Evolutionary conservation across 2,113 vertebrate species (phyloP), one percentile per base, ranked within the genome.

Genomic region (Ochotona princeps): DNA sequence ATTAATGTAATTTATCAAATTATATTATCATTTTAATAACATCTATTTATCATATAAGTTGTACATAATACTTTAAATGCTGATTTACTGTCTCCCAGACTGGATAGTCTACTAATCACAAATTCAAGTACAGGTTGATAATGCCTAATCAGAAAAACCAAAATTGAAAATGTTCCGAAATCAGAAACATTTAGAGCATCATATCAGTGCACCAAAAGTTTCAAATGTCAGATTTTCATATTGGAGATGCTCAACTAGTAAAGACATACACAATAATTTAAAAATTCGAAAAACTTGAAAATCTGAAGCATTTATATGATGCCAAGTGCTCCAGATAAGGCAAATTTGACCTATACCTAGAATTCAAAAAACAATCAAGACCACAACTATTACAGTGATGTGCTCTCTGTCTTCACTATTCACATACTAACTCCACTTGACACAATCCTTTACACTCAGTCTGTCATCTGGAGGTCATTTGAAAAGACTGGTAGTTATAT

Each of bases 281-380:
- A 57, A 57, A 57, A 57, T 57, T 20, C 15, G 54, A 17, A 57
- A 57, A 57, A 57, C 15, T 18, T 2, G 14, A 14, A 57, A 57
- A 57, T 57, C 54, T 57, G 18, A 57, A 57, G 15, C 54, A 57
- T 57, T 17, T 57, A 14, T 57, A 14, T 57, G 54, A 17, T 57
- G 14, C 54, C 54, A 57, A 13, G 12, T 13, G 15, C 6, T 57
- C 18, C 54, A 57, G 54, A 57, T 57, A 57, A 57, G 54, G 15
- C 12, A 57, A 17, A 57, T 13, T 57, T 18, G 18, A 18, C 54
- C 54, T 57, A 18, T 57, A 12, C 5, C 26, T 67, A 72, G 38
- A 92, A 72, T 74, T 95, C 30, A 76, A 72, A 76, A 78, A 82
- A 76, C 26, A 88, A 83, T 44, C 38, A 90, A 78, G 28, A 47